Base-by-base conservation (phyloP, 2,113 vertebrate genomes). In the Felis chaus region DNA sequence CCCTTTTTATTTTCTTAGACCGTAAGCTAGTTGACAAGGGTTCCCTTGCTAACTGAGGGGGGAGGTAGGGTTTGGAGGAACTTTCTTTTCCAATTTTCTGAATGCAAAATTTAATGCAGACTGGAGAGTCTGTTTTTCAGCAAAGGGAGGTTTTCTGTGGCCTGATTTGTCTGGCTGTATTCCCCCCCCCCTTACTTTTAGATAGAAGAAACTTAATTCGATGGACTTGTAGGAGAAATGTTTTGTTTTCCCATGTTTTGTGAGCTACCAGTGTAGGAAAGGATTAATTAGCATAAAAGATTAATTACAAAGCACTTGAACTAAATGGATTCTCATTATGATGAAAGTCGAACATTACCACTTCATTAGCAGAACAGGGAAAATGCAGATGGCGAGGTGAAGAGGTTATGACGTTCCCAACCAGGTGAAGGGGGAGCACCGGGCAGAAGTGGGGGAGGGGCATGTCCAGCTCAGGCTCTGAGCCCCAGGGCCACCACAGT, bases 311-410 rank as follows among this genome's bases (percentile, higher is more conserved):
- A 97, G 92, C 36, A 71, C 89, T 97, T 88, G 80, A 98, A 89
- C 80, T 90, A 97, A 98, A 97, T 86, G 89, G 96, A 93, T 92
- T 45, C n/a, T 97, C 98, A 71, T 76, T 96, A 96, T 71, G 69
- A 94, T 93, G 81, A 96, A 86, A 63, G 25, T 53, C 7, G 90
- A 95, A 69, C 88, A 87, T 55, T 73, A 21, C 12, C 29, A 95
- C 53, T 86, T 98, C 89, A 78, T 79, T 2, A 36, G 78, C 55
- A 95, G 82, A 80, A 36, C 41, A 1, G 14, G 33, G 31, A 91
- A 88, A 48, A 27, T 53, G 23, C 66, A 95, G 92, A 45, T 5
- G 45, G 61, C 65, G 68, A 65, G 48, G 7, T 13, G 80, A 91
- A 29, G 36, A 41, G 81, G 48, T 0, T 1, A 5, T 4, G 74